Percentiles rank a stretch among this genome's conserved stretches.
Evolutionary conservation across 2,113 vertebrate species (phyloP).

Genomic region (Xyliphius kryptos): DNA sequence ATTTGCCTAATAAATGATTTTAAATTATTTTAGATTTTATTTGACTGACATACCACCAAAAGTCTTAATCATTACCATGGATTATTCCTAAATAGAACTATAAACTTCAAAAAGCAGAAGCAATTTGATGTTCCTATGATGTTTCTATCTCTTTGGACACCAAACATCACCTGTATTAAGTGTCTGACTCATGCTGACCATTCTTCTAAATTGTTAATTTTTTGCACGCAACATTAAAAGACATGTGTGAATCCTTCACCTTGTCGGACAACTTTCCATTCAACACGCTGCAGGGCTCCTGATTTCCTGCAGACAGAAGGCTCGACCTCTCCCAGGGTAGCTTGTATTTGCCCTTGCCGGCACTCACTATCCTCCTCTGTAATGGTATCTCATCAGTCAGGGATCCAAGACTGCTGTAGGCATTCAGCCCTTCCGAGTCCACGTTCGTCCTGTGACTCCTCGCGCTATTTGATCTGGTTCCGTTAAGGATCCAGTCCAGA

Average conservation of each 20-base stretch:
- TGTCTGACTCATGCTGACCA: neutral
- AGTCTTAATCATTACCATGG: too few relatives aligned
- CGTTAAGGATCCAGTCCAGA: conserved; percentile 77
- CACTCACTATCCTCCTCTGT: conserved; percentile 77
- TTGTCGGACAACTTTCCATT: conserved; percentile 59
- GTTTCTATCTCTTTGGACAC: too few relatives aligned
- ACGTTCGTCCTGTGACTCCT: conserved; percentile 60
- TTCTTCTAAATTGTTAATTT: neutral
- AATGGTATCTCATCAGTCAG: conserved; percentile 44
- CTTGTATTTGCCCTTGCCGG: conserved; percentile 82
- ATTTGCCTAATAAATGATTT: too few relatives aligned
- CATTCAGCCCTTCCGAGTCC: conserved; percentile 46
- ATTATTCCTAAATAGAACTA: too few relatives aligned
- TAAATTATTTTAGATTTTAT: too few relatives aligned
- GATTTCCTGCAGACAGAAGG: conserved; percentile 48
- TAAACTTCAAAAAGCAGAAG: too few relatives aligned
- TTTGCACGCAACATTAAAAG: neutral
- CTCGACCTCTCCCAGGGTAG: conserved; percentile 82
- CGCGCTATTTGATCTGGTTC: conserved; percentile 68
- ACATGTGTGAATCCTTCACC: conserved; percentile 59
- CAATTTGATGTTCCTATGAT: too few relatives aligned
- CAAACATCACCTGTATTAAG: too few relatives aligned
- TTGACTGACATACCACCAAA: too few relatives aligned
- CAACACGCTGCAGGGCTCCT: conserved; percentile 43
- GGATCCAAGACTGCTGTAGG: conserved; percentile 55